Base-by-base conservation (phyloP, 2,113 vertebrate species). In the Lamprologus tigripictilis region DNA sequence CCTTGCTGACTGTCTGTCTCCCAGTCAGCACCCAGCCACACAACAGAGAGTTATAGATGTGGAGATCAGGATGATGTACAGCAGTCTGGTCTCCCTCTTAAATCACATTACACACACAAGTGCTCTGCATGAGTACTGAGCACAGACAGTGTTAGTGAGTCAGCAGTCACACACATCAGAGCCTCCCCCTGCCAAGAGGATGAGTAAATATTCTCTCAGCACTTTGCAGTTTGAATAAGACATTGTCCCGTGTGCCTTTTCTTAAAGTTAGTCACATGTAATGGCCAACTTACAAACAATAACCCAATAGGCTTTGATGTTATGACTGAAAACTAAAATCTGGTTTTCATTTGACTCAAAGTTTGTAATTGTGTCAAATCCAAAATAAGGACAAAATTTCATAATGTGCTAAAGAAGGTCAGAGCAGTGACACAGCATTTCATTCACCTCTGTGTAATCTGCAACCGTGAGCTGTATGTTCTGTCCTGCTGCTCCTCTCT, bases 91-190 rank as follows among this genome's bases (percentile, higher is more conserved):
- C 91, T 90, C 71, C 37, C 82, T 90, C 89, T 80, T 92, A 89
- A 89, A 94, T 93, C 93, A 84, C 82, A 83, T 80, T 79, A 76
- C 63, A 73, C 92, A 88, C 84, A 89, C 83, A 79, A 80, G 83
- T 79, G 42, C 81, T 53, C 28, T n/a, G 83, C 68, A 61, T 84
- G 89, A 88, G 87, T 45, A 42, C 53, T 2, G n/a, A 90, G 82
- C 80, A 16, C 51, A 85, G 85, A 84, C 82, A 90, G 86, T 90
- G 80, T 80, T 83, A 86, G 66, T 90, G 93, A 95, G 90, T 92
- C 92, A 94, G 91, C 91, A 86, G 76, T 61, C 82, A 66, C 88
- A 83, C 86, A 85, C 66, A 80, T 89, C 83, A 89, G 63, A 88
- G 83, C 80, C 82, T 86, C 54, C 68, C 57, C 58, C 89, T 82